Evolutionary conservation across 1,140 invertebrate genomes (phyloP).

Genomic region (Epicauta chinensis): DNA sequence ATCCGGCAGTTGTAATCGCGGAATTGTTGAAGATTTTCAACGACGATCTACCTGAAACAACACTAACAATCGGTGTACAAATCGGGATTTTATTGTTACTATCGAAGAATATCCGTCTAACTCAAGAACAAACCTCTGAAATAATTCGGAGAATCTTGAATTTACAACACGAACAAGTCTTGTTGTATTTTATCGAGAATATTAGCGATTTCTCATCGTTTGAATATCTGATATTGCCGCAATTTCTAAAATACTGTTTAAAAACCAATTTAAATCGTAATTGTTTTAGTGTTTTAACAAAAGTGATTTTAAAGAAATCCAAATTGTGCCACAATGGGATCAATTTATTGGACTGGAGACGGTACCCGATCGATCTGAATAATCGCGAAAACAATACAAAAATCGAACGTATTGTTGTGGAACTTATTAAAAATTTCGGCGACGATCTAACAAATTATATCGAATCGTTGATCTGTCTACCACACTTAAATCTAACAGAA

Average conservation of each 20-base stretch:
- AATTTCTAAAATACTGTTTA: conserved; percentile 57
- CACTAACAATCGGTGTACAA: conserved; percentile 49
- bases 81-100: conserved; percentile 54
- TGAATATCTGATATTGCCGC: conserved; percentile 65
- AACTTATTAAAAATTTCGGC: conserved; percentile 9
- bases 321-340: conserved; percentile 54
- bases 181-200: conserved; percentile 58
- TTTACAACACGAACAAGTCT: conserved; percentile 48
- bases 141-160: conserved; percentile 56
- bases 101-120: conserved; percentile 53
- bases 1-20: conserved; percentile 49
- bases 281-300: conserved; percentile 54
- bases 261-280: conserved; percentile 47
- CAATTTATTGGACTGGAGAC: conserved; percentile 55
- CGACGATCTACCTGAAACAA: conserved; percentile 44
- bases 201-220: conserved; percentile 61
- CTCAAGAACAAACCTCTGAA: conserved; percentile 61
- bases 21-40: conserved; percentile 48
- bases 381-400: conserved; percentile 37
- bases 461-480: conserved; percentile 53
- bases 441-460: conserved; percentile 37
- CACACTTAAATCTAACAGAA: conserved; percentile 47
- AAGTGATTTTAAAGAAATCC: conserved; percentile 61
- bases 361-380: conserved; percentile 55
- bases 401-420: conserved; percentile 39